phyloP scores from a whole-genome alignment of 2,113 vertebrate genomes.

The Lagopus leucura region DNA sequence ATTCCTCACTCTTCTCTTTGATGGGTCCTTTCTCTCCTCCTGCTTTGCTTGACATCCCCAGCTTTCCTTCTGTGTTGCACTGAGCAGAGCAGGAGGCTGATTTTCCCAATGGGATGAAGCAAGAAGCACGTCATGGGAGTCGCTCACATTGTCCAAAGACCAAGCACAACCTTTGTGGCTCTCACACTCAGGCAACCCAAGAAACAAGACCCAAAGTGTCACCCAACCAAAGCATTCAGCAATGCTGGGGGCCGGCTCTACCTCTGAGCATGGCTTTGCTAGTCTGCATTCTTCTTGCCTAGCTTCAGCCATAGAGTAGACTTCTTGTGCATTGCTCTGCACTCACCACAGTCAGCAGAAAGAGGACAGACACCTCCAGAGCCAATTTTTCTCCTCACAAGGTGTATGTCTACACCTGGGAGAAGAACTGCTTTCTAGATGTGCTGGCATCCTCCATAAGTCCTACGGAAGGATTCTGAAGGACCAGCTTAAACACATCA shows the following conservation, averaged over 20 bases:
- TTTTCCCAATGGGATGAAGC: rapidly evolving
- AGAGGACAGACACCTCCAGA: neutral
- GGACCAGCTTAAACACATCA: neutral
- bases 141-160: neutral
- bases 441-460: neutral
- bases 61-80: neutral
- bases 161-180: neutral
- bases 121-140: neutral
- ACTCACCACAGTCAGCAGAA: neutral
- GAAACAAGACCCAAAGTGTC: neutral
- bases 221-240: neutral
- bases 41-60: neutral
- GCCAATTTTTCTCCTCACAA: neutral
- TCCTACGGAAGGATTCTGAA: neutral
- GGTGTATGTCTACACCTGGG: neutral
- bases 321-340: neutral
- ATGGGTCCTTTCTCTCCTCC: neutral
- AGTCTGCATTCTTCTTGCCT: neutral
- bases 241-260: rapidly evolving
- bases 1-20: neutral
- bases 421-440: neutral
- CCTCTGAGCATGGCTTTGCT: neutral
- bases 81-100: neutral
- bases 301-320: neutral
- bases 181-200: neutral